Base-by-base conservation (phyloP, 2,888 invertebrate genomes). In the Drosophila anomalipes region DNA sequence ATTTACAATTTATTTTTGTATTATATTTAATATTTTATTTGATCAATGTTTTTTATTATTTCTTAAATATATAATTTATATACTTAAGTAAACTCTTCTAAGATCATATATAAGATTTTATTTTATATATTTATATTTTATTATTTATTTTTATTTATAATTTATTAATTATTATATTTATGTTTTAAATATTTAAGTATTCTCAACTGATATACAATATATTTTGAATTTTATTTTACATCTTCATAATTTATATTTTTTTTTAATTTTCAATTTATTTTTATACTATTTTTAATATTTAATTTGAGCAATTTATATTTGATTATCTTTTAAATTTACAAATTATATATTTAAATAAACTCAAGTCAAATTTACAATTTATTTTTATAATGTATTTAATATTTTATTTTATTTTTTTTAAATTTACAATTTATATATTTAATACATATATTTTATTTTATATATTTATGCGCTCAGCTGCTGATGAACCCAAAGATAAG, bases 401-500 rank as follows among this genome's bases (percentile, higher is more conserved):
- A 19, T 39, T 19, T 19, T 39, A 39, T 39, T 39, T 39, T 9
- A 39, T 9, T 12, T 19, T n/a, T n/a, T 12, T 33, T 1, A 30
- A 16, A 44, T 1, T 1, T 47, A 39, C 33, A 33, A 14, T 51
- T 19, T n/a, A 53, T 39, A 32, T 52, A 33, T 9, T 62, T 33
- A 44, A 28, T n/a, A 35, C 28, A 14, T 28, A 35, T 59, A 69
- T 52, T 59, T 16, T 32, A 22, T 56, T 65, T 77, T 65, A 86
- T 74, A 49, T 74, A 49, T 76, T 64, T 66, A 44, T 58, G 47
- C 52, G 65, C 74, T 60, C 96, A 98, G 98, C 98, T 94, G 97
- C 97, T 95, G 98, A 98, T 95, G 98, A 98, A 95, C 98, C 98
- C 91, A 97, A 97, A 95, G 97, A 98, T 95, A 98, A 97, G 98